A percentile compares a stretch with the other conserved stretches of the same genome.
Evolutionary conservation across 2,888 invertebrate genomes (phyloP).

Genomic region (Punctoribates punctum): DNA sequence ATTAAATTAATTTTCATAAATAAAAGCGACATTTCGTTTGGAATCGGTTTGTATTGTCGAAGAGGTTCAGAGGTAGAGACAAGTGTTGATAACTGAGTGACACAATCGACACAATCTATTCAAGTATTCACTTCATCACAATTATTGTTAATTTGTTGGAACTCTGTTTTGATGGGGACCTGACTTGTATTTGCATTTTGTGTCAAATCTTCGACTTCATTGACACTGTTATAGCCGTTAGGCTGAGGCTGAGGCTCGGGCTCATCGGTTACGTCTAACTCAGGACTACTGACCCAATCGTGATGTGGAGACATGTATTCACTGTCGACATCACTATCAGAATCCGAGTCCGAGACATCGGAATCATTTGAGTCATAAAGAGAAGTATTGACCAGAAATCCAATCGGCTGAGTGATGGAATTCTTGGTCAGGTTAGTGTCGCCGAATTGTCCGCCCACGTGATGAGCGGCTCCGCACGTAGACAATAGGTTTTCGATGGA

Average conservation of each 20-base stretch:
- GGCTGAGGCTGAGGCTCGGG: conserved; percentile 41
- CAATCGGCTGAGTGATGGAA: conserved; percentile 39
- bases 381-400: conserved; percentile 36
- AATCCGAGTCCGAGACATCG: conserved; percentile 36
- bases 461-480: conserved; percentile 15
- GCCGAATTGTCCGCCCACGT: not conserved
- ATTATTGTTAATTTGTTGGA: not conserved
- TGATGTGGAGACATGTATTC: conserved; percentile 39
- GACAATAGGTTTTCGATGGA: conserved; percentile 46
- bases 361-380: conserved; percentile 4
- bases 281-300: conserved; percentile 43
- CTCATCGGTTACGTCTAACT: conserved; percentile 40
- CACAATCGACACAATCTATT: not conserved
- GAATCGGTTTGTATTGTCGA: not conserved
- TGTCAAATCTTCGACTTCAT: conserved; percentile 3
- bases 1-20: too few species aligned
- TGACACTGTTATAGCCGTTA: conserved; percentile 15
- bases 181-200: not conserved
- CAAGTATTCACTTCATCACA: not conserved
- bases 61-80: not conserved
- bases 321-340: conserved; percentile 28
- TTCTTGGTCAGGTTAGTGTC: not conserved
- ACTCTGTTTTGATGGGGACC: not conserved
- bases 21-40: too few species aligned
- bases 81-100: not conserved